These are phyloP conservation scores for Falco columbarius DNA, from an alignment of 2,797 vertebrate species.

Conservation along the genomic window DNA sequence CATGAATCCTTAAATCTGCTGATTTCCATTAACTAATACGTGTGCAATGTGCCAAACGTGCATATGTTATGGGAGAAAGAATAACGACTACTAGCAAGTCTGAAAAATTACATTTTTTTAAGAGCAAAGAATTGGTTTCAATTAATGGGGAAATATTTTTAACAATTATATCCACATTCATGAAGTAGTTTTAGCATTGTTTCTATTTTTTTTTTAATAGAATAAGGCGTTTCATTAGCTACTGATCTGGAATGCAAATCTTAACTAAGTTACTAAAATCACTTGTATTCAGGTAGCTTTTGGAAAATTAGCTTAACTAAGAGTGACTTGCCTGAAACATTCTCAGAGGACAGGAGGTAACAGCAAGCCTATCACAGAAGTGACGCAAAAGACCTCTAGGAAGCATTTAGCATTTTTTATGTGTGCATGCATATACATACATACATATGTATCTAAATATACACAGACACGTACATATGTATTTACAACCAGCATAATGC, in stretches of 20 bases:
- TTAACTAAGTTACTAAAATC: neutral
- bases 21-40: neutral
- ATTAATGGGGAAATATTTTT: neutral
- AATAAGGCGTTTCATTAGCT: neutral
- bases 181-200: neutral
- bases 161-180: neutral
- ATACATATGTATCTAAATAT: neutral
- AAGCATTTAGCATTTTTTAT: neutral
- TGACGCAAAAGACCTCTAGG: neutral
- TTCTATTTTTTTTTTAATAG: neutral
- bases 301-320: neutral
- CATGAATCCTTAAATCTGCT: neutral
- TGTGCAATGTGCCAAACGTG: fast-evolving
- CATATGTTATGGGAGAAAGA: neutral
- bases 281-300: neutral
- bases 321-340: neutral
- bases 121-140: neutral
- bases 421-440: neutral
- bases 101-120: neutral
- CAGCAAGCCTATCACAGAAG: neutral
- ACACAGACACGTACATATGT: neutral
- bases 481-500: neutral
- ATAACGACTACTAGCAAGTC: neutral
- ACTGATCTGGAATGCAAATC: neutral
- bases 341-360: neutral